A percentile compares a stretch with the other conserved stretches of the same genome.
Evolutionary conservation across 2,888 invertebrate species (phyloP).

Genomic region (Philereme transversata): DNA sequence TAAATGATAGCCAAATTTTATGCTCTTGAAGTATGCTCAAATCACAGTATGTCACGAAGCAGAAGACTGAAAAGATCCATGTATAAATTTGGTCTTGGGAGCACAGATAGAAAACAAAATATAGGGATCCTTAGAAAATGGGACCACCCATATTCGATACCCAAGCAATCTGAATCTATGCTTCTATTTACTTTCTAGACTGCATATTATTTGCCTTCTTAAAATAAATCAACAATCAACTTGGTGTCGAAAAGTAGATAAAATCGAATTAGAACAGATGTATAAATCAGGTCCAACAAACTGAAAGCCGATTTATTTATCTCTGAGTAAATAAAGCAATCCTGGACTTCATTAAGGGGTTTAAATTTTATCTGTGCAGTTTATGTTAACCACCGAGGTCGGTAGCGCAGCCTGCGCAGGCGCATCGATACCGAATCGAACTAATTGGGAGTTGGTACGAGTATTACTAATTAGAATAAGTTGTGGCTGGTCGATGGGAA

Average conservation of each 20-base stretch:
- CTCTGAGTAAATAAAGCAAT: constrained; percentile 68
- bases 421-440: constrained; percentile 65
- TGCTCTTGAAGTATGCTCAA: too few relatives aligned
- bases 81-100: too few relatives aligned
- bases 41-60: too few relatives aligned
- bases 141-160: too few relatives aligned
- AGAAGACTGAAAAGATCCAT: too few relatives aligned
- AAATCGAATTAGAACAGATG: constrained; percentile 47
- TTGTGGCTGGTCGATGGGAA: constrained; percentile 51
- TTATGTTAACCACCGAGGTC: constrained; percentile 67
- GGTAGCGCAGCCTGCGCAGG: constrained; percentile 36
- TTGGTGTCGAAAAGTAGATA: constrained; percentile 38
- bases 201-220: too few relatives aligned
- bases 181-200: too few relatives aligned
- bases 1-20: neutral
- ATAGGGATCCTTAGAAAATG: too few relatives aligned
- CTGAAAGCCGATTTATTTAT: constrained; percentile 62
- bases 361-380: constrained; percentile 76
- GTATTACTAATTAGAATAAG: constrained; percentile 70
- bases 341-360: constrained; percentile 69
- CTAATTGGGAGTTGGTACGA: constrained; percentile 73
- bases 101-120: too few relatives aligned
- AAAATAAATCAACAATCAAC: neutral
- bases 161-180: too few relatives aligned
- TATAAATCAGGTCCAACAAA: constrained; percentile 48